phyloP scores from a whole-genome alignment of 1,140 invertebrate species.

The Artemia franciscana region DNA sequence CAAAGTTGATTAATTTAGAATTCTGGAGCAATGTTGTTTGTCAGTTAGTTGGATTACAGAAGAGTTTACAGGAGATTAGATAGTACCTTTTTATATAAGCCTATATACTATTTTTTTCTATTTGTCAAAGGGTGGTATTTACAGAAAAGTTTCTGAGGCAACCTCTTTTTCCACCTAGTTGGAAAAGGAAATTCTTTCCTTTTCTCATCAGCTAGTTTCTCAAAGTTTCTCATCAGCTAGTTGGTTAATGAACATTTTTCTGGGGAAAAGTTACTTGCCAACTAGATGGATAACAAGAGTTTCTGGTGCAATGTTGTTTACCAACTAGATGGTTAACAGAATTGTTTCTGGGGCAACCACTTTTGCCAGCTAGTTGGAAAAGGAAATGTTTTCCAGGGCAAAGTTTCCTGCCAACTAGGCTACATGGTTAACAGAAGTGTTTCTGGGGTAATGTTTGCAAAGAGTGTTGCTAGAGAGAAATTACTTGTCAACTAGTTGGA shows the following conservation, averaged over 20 bases:
- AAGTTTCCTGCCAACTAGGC: neutral
- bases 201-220: too few species aligned
- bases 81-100: too few species aligned
- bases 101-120: too few species aligned
- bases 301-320: neutral
- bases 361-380: neutral
- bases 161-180: neutral
- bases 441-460: too few species aligned
- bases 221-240: neutral
- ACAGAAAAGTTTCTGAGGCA: neutral
- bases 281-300: neutral
- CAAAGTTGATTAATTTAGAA: too few species aligned
- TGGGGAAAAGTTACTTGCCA: neutral
- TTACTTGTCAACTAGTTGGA: too few species aligned
- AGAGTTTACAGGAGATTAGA: too few species aligned
- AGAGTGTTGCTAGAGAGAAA: too few species aligned
- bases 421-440: neutral
- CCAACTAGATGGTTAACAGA: neutral
- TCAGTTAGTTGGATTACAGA: too few species aligned
- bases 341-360: neutral
- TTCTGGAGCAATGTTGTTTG: too few species aligned
- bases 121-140: too few species aligned
- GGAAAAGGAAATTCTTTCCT: neutral
- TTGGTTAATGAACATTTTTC: neutral
- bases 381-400: neutral